Base-by-base conservation (phyloP, 2,888 invertebrate genomes). In the Callosobruchus maculatus region DNA sequence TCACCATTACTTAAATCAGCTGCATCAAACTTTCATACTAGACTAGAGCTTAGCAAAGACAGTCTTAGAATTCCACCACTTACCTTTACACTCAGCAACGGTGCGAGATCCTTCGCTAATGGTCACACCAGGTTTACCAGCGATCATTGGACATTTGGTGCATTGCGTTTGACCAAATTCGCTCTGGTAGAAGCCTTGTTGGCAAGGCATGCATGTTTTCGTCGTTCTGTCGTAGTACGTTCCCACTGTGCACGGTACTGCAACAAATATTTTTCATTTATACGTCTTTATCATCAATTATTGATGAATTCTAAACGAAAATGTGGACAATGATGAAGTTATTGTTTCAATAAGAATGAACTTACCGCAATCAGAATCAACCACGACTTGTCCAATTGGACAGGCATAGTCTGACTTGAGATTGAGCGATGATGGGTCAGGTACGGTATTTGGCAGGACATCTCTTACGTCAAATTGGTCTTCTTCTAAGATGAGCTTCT, bases 381-480 rank as follows among this genome's bases (percentile, higher is more conserved):
- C 94, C 0, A 97, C 96, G 26, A 98, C 98, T 89, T 97, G 96
- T 73, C 98, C 98, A 80, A 92, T 90, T 0, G 96, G 95, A 84
- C 98, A 99, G 72, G 96, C 95, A 83, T 97, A 97, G 85, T 97
- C 96, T 0, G 97, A 97, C 77, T 93, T 91, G n/a, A 98, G 88
- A 22, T 91, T 88, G 75, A 98, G 88, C 1, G 97, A 96, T 13
- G 96, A 95, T 74, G 97, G 95, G 87, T 98, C 97, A 0, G 97
- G 97, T 0, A 96, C 94, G 0, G 97, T 98, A 84, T 97, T 98
- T 20, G 98, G 98, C 72, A 97, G 88, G 82, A 97, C 97, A 83
- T 95, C 96, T 82, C 95, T 92, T 2, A 97, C 97, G 83, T 97
- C 97, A 85, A 97, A 96, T 86, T 97, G 96, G 88, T 96, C 96